phyloP scores from a whole-genome alignment of 2,888 invertebrate species.

The Cecidostiba fungosa region DNA sequence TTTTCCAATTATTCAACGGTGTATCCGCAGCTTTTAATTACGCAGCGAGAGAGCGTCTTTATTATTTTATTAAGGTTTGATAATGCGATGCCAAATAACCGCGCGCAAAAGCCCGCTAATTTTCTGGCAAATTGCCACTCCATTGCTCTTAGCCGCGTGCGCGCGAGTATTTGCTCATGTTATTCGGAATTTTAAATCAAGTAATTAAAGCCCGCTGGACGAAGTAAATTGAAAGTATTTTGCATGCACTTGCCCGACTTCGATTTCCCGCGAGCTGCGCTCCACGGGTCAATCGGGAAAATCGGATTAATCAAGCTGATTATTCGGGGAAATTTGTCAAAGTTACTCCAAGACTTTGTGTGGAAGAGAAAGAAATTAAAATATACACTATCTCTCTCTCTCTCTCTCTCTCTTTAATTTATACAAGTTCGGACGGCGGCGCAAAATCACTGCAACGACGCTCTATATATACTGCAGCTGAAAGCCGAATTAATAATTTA shows the following conservation, averaged over 20 bases:
- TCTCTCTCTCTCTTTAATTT: neutral
- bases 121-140: slow-evolving; percentile 21
- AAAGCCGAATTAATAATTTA: slow-evolving; percentile 25
- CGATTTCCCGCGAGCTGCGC: neutral
- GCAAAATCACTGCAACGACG: neutral
- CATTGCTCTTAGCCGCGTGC: slow-evolving; percentile 6
- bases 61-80: neutral
- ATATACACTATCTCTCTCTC: neutral
- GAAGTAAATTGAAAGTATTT: slow-evolving; percentile 1
- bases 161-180: neutral
- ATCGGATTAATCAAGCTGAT: neutral
- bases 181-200: slow-evolving; percentile 22
- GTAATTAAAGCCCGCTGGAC: neutral
- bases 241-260: neutral
- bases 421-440: neutral
- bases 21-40: neutral
- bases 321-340: neutral
- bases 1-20: neutral
- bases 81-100: slow-evolving; percentile 13
- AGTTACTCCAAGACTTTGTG: neutral
- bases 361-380: neutral
- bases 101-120: neutral
- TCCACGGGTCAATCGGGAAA: neutral
- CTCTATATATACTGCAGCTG: no score
- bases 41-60: neutral